phyloP scores from a whole-genome alignment of 2,113 vertebrate genomes.

The Antechinus flavipes region DNA sequence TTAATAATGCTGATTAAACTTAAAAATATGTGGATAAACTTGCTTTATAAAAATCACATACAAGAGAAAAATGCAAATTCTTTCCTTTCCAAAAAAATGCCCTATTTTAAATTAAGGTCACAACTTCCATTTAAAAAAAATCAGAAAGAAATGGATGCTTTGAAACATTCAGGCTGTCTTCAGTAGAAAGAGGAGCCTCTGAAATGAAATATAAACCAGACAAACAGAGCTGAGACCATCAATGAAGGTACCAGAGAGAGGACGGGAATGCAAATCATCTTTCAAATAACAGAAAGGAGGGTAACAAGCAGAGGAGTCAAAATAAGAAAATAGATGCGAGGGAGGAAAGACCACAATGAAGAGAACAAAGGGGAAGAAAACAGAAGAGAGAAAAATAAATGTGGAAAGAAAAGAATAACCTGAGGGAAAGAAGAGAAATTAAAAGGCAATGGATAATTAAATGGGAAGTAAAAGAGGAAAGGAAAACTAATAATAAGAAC shows the following conservation, averaged over 20 bases:
- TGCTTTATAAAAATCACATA: constrained; percentile 38
- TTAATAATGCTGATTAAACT: background rate
- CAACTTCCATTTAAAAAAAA: constrained; percentile 22
- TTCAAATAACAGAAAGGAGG: constrained; percentile 57
- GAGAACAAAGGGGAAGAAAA: constrained; percentile 13
- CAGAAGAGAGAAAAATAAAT: constrained; percentile 56
- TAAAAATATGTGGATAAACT: background rate
- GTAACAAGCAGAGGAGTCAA: constrained; percentile 59
- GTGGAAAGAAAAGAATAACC: constrained; percentile 34
- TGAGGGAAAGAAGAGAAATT: background rate
- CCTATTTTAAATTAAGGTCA: constrained; percentile 51
- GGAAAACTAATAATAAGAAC: background rate
- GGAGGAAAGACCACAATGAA: constrained; percentile 60
- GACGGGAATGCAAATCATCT: constrained; percentile 39
- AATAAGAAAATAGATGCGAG: constrained; percentile 43
- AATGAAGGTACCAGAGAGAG: constrained; percentile 18
- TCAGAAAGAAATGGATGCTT: constrained; percentile 53
- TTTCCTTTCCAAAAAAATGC: constrained; percentile 29
- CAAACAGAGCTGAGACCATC: constrained; percentile 45
- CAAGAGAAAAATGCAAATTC: constrained; percentile 43
- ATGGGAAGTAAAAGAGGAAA: constrained; percentile 27
- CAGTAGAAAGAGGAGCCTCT: background rate
- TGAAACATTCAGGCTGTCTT: constrained; percentile 50
- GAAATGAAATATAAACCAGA: constrained; percentile 53
- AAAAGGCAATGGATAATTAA: constrained; percentile 24